phyloP scores from a whole-genome alignment of 2,113 vertebrate species.

The Cinclus mexicanus region DNA sequence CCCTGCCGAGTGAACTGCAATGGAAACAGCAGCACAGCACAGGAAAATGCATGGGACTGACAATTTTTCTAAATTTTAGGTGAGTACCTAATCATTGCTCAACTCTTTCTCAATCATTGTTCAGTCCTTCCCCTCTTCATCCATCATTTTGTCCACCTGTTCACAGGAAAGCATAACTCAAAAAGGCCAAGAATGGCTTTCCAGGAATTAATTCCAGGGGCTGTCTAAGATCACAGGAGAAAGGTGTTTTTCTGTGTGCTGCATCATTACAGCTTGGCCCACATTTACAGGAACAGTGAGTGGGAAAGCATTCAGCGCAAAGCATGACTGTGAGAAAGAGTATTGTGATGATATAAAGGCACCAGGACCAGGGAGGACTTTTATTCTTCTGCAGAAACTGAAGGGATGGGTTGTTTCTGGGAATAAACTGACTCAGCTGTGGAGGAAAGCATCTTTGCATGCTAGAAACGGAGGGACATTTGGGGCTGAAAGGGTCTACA shows the following conservation, averaged over 20 bases:
- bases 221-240: constrained; percentile 46
- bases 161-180: neutral
- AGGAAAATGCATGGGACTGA: neutral
- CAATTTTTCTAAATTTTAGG: neutral
- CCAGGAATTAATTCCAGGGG: constrained; percentile 56
- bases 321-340: neutral
- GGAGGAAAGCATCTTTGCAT: neutral
- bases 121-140: neutral
- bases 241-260: constrained; percentile 44
- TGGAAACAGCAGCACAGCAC: neutral
- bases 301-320: neutral
- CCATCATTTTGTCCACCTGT: neutral
- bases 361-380: neutral
- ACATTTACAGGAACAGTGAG: constrained; percentile 39
- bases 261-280: constrained; percentile 52
- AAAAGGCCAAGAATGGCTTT: constrained; percentile 18
- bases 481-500: neutral
- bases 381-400: neutral
- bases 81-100: neutral
- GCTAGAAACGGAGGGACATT: neutral
- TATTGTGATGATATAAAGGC: neutral
- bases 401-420: neutral
- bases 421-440: neutral
- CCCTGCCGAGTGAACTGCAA: neutral
- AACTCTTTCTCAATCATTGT: neutral